phyloP scores from a whole-genome alignment of 2,888 invertebrate genomes.

The Ormyrus rosae region DNA sequence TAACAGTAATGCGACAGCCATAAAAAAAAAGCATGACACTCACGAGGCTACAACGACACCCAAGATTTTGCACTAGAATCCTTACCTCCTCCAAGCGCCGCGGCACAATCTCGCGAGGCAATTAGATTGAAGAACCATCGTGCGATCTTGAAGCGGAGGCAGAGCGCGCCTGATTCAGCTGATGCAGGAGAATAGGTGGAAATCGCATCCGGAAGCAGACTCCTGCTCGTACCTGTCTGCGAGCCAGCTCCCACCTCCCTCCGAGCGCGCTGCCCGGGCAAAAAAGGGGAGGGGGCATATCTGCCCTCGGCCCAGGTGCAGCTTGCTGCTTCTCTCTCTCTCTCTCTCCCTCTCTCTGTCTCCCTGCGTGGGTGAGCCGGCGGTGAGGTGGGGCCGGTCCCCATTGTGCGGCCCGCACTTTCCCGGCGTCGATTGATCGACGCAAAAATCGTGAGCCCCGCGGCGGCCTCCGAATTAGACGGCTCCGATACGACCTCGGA shows the following conservation, averaged over 20 bases:
- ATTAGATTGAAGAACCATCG: too few relatives aligned
- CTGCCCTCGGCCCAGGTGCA: constrained; percentile 37
- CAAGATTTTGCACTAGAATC: too few relatives aligned
- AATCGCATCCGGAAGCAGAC: constrained; percentile 57
- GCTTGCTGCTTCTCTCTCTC: neutral
- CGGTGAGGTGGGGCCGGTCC: constrained; percentile 3
- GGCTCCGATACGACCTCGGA: too few relatives aligned
- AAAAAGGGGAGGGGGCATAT: neutral
- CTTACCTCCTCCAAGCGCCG: too few relatives aligned
- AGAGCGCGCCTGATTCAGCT: constrained; percentile 42
- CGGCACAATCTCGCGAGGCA: too few relatives aligned
- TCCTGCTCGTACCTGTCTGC: constrained; percentile 57
- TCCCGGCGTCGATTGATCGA: too few relatives aligned
- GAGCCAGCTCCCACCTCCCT: constrained; percentile 6
- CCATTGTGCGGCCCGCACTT: too few relatives aligned
- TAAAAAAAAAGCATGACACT: too few relatives aligned
- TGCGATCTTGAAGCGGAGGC: constrained; percentile 19
- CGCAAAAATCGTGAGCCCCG: too few relatives aligned
- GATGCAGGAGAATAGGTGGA: constrained; percentile 39
- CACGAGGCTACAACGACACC: too few relatives aligned
- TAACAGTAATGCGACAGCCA: too few relatives aligned
- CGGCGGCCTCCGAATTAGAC: too few relatives aligned
- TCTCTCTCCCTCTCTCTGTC: neutral
- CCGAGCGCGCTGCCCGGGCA: neutral
- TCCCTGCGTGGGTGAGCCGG: constrained; percentile 48